Evolutionary conservation across 2,888 invertebrate species (phyloP).

Genomic region (Apodemia duryi): DNA sequence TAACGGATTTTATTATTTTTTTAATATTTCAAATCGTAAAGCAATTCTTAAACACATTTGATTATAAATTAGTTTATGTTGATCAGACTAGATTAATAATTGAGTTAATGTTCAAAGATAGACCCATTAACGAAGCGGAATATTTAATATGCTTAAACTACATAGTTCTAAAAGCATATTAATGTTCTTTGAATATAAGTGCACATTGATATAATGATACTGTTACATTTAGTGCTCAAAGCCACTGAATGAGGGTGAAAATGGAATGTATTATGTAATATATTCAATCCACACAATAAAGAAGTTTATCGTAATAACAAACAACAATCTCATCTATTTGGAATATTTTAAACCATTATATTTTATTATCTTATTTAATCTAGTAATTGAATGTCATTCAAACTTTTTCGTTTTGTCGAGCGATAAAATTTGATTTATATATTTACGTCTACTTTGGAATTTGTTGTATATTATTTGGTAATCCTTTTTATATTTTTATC

Average conservation of each 20-base stretch:
- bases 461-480: neutral
- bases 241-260: slow-evolving; percentile 38
- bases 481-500: neutral
- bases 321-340: neutral
- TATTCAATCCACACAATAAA: slow-evolving; percentile 23
- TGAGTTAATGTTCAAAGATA: neutral
- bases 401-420: neutral
- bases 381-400: neutral
- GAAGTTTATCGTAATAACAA: neutral
- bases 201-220: slow-evolving; percentile 6
- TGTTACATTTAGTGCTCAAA: slow-evolving; percentile 17
- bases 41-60: neutral
- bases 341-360: neutral
- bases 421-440: neutral
- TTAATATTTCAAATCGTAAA: neutral
- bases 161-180: slow-evolving; percentile 26
- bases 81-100: slow-evolving; percentile 9
- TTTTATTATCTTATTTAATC: neutral
- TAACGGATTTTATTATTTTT: neutral
- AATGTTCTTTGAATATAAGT: slow-evolving; percentile 19
- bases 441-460: neutral
- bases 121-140: neutral
- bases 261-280: slow-evolving; percentile 50
- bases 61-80: neutral
- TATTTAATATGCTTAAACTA: slow-evolving; percentile 19